Evolutionary conservation across 2,888 invertebrate species (phyloP), one percentile per base, ranked within the genome.

Genomic region (Carterocephalus palaemon): DNA sequence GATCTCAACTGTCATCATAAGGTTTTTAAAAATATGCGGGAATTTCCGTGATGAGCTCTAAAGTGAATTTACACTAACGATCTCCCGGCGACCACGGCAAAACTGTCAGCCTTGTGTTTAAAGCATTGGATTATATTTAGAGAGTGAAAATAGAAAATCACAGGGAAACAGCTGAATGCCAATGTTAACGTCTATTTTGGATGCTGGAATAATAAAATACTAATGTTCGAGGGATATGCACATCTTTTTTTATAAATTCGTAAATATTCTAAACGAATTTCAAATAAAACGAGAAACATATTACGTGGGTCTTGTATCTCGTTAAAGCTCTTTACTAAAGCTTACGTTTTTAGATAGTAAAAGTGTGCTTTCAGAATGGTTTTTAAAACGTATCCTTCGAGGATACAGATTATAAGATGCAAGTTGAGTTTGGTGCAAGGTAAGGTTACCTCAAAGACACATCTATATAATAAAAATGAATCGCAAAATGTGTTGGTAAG

Each of bases 161-260:
- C 68, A 70, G 74, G 69, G 65, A 72, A 74, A 75, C 72, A 70
- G 71, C 65, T 76, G 79, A 82, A 84, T 82, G 78, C 80, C 80
- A 81, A 82, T 82, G 79, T 78, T 78, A 80, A 70, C 64, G 54
- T 70, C 67, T 76, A 80, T 81, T 77, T 75, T 58, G 57, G 73
- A 63, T 61, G 56, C 66, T 63, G 61, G 59, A 68, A 67, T 66
- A 65, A 60, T 56, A 54, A 61, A 60, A 56, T 52, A 55, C 54
- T 51, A 55, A 52, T 52, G 53, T 40, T 42, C 46, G 40, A 45
- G 29, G 48, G 51, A 50, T 41, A 48, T 37, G 49, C 41, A 49
- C 37, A 47, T 45, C 23, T 46, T 40, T 49, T 43, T 48, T 43
- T 49, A 39, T 47, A 47, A 43, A 51, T 54, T 53, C 39, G 49